A percentile compares a stretch with the other conserved stretches of the same genome.
Evolutionary conservation across 2,113 vertebrate genomes (phyloP).

Genomic region (Polypterus senegalus): DNA sequence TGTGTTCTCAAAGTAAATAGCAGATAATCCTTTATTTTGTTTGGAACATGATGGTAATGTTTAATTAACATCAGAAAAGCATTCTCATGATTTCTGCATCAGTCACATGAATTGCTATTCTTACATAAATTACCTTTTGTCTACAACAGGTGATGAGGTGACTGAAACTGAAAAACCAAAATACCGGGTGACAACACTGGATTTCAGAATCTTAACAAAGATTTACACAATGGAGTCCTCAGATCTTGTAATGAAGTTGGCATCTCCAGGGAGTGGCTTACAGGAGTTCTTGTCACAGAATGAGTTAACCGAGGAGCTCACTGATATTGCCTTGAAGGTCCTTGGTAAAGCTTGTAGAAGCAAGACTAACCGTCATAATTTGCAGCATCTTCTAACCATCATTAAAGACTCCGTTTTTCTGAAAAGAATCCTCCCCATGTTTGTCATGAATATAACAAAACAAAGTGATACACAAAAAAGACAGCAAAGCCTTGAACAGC

Average conservation of each 20-base stretch:
- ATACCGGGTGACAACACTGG: constrained; percentile 7
- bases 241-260: constrained; percentile 20
- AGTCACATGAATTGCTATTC: too few relatives aligned
- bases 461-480: constrained; percentile 2
- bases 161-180: neutral
- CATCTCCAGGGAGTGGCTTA: constrained; percentile 20
- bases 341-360: constrained; percentile 16
- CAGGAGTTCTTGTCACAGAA: constrained; percentile 13
- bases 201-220: constrained; percentile 12
- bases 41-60: too few relatives aligned
- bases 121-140: too few relatives aligned
- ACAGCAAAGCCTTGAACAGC: constrained; percentile 4
- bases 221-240: constrained; percentile 16
- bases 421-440: constrained; percentile 13
- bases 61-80: too few relatives aligned
- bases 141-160: neutral
- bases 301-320: constrained; percentile 2
- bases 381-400: constrained; percentile 16
- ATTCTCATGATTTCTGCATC: too few relatives aligned
- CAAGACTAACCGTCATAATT: constrained; percentile 16
- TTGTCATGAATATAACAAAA: constrained; percentile 8
- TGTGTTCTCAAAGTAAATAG: too few relatives aligned
- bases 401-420: constrained; percentile 19
- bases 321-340: constrained; percentile 14
- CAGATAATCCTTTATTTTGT: too few relatives aligned